Conservation (phyloP, 1,140 invertebrate species). For the Armadillidium nasatum region DNA sequence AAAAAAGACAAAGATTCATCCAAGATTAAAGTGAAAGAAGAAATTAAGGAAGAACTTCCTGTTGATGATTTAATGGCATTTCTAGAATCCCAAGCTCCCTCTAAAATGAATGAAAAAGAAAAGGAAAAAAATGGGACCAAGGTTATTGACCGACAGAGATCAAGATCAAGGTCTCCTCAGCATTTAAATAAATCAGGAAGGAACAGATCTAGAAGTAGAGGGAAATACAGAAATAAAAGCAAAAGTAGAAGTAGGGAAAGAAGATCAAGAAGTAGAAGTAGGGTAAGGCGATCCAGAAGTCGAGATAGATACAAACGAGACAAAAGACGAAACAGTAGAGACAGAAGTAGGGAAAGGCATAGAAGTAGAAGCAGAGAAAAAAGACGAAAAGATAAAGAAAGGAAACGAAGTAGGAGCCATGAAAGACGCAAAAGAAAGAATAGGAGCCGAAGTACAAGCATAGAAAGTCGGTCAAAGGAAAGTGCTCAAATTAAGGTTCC, state of each 20-base stretch:
- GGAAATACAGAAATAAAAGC: constrained; percentile 33
- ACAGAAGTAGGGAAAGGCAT: constrained; percentile 48
- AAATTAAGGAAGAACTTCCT: constrained; percentile 54
- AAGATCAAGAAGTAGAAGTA: constrained; percentile 46
- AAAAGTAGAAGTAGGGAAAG: constrained; percentile 28
- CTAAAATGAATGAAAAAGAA: constrained; percentile 45
- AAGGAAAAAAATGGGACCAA: constrained; percentile 18
- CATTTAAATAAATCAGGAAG: constrained; percentile 32
- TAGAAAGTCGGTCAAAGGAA: constrained; percentile 42
- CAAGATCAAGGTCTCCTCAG: constrained; percentile 5
- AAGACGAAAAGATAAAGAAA: constrained; percentile 39
- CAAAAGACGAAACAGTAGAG: constrained; percentile 44
- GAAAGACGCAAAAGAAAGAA: constrained; percentile 47
- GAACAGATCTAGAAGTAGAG: constrained; percentile 44
- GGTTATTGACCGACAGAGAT: constrained; percentile 32
- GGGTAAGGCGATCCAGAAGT: constrained; percentile 47
- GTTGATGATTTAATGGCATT: constrained; percentile 81
- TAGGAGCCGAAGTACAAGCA: constrained; percentile 30
- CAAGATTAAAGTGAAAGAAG: constrained; percentile 46
- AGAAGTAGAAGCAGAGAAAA: constrained; percentile 46
- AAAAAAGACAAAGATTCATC: constrained; percentile 44
- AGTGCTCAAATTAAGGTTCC: constrained; percentile 52
- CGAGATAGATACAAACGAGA: constrained; percentile 48
- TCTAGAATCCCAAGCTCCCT: constrained; percentile 78
- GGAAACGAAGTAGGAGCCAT: constrained; percentile 47